Evolutionary conservation across 2,888 invertebrate species (phyloP).

Genomic region (Pammene fasciana): DNA sequence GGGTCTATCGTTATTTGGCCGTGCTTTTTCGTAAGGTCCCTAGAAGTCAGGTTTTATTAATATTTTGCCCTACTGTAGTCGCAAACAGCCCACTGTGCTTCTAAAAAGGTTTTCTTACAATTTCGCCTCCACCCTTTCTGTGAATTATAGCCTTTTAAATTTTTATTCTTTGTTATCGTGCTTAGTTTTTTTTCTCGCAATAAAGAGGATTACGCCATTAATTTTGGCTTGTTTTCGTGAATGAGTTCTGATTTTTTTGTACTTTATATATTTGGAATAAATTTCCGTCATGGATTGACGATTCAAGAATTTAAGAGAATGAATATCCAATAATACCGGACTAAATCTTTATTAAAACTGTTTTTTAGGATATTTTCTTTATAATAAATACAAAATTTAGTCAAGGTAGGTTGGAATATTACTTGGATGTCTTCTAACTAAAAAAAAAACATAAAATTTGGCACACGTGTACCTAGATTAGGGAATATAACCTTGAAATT

Average conservation of each 20-base stretch:
- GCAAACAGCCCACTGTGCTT: conserved; percentile 5
- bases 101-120: conserved; percentile 41
- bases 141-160: conserved; percentile 78
- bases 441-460: no score
- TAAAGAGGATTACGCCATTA: conserved; percentile 76
- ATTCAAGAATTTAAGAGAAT: background rate
- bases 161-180: conserved; percentile 75
- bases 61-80: background rate
- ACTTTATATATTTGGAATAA: background rate
- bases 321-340: background rate
- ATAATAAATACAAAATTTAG: no score
- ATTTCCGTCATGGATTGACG: background rate
- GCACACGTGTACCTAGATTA: no score
- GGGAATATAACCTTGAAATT: no score
- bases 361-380: no score
- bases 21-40: no score
- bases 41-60: no score
- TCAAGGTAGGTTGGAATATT: no score
- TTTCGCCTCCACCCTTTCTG: conserved; percentile 46
- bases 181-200: conserved; percentile 63
- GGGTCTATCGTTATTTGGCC: no score
- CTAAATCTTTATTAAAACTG: no score
- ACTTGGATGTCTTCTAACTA: no score
- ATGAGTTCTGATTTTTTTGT: conserved; percentile 30
- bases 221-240: conserved; percentile 54